Percentiles rank a stretch among this genome's conserved stretches.
phyloP scores from a whole-genome alignment of 1,140 invertebrate genomes.

The Hypsibius dujardini region DNA sequence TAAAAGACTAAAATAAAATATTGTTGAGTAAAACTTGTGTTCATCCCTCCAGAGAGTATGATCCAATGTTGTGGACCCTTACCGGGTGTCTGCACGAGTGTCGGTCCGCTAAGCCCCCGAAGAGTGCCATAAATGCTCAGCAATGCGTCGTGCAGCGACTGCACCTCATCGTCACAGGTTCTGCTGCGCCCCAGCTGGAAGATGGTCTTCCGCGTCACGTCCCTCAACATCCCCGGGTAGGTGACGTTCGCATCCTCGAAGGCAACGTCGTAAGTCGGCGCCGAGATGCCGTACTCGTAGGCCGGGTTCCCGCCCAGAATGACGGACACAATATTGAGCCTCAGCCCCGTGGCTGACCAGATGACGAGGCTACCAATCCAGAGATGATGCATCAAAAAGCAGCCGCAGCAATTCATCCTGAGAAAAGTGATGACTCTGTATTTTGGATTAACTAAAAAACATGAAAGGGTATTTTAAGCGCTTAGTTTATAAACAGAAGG shows the following conservation, averaged over 20 bases:
- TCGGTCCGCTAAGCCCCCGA: background rate
- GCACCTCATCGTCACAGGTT: background rate
- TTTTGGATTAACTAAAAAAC: too few relatives aligned
- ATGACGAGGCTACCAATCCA: too few relatives aligned
- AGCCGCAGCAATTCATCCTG: too few relatives aligned
- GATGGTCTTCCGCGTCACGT: background rate
- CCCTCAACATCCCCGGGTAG: background rate
- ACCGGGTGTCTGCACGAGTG: background rate
- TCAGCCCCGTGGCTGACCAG: too few relatives aligned
- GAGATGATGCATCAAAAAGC: too few relatives aligned
- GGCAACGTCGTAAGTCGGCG: background rate
- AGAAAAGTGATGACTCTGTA: too few relatives aligned
- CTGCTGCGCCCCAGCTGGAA: background rate
- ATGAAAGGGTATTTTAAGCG: too few relatives aligned
- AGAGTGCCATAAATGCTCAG: background rate
- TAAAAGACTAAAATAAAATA: too few relatives aligned
- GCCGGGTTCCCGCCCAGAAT: conserved; percentile 3
- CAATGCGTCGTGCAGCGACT: background rate
- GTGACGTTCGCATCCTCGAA: background rate
- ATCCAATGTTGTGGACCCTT: background rate
- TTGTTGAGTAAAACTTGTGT: too few relatives aligned
- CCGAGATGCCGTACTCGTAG: background rate
- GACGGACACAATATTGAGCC: background rate
- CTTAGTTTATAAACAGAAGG: too few relatives aligned
- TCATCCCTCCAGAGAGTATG: too few relatives aligned